Percentiles rank a stretch among this genome's conserved stretches.
These are phyloP conservation scores for Clarias laeviceps DNA, from an alignment of 2,797 vertebrate species.

Conservation along the genomic window DNA sequence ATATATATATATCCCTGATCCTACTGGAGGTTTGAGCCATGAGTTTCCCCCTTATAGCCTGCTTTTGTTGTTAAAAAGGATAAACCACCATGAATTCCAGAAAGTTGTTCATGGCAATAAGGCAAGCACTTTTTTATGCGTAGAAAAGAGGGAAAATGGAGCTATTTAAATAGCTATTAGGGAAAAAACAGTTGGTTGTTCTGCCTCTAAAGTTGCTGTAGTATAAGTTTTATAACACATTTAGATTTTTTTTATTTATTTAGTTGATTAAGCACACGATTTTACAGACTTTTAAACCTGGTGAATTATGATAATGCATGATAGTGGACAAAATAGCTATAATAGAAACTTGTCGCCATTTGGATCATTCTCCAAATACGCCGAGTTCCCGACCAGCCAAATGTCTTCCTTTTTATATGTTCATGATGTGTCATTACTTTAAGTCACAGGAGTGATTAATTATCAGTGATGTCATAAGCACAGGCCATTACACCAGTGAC, in stretches of 20 bases:
- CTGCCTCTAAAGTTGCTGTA: neutral
- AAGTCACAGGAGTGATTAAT: neutral
- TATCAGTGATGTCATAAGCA: neutral
- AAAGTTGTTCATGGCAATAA: neutral
- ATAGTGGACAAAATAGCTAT: neutral
- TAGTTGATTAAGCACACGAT: neutral
- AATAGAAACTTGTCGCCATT: neutral
- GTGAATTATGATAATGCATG: neutral
- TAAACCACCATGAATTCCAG: neutral
- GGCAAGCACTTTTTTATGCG: neutral
- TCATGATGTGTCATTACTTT: neutral
- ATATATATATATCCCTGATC: no score
- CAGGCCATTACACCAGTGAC: neutral
- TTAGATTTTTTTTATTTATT: neutral
- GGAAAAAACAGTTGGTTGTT: neutral
- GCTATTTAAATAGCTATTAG: no score
- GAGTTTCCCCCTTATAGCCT: neutral
- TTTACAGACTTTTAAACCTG: neutral
- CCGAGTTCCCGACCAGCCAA: neutral
- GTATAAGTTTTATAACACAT: neutral
- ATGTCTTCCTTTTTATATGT: neutral
- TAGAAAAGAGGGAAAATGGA: no score
- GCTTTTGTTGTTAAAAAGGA: neutral
- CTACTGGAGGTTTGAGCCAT: no score
- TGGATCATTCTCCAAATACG: neutral